Conservation (phyloP, 2,113 vertebrate genomes). For the Chroicocephalus ridibundus region DNA sequence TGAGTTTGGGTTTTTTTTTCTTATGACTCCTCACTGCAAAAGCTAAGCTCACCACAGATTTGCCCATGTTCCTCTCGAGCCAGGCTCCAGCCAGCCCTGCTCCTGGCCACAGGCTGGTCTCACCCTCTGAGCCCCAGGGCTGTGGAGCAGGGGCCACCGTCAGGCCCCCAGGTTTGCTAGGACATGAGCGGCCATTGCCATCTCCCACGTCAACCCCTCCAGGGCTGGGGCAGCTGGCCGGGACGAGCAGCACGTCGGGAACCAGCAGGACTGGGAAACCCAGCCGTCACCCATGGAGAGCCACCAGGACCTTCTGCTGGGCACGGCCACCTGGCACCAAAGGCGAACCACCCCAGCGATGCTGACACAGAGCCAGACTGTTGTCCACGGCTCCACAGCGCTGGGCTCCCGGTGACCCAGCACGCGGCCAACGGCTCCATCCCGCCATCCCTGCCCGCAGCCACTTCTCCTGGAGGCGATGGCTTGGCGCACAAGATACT, state of each 20-base stretch:
- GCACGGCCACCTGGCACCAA: accelerated
- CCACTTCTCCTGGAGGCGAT: not conserved
- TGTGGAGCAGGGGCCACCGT: not conserved
- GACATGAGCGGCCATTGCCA: not conserved
- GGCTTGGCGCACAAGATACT: accelerated
- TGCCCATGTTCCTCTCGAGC: not conserved
- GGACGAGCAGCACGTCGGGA: accelerated
- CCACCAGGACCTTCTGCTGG: not conserved
- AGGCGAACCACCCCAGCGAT: not conserved
- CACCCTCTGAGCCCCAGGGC: not conserved
- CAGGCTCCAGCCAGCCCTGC: not conserved
- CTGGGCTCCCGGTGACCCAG: not conserved
- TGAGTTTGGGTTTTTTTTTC: not conserved
- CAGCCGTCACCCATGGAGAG: not conserved
- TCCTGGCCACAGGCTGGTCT: not conserved
- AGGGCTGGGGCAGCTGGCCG: not conserved
- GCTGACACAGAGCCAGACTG: not conserved
- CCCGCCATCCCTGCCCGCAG: not conserved
- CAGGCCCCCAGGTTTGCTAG: not conserved
- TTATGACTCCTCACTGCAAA: not conserved
- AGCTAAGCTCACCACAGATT: not conserved
- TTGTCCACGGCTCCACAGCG: not conserved
- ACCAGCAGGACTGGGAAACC: not conserved
- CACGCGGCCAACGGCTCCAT: accelerated
- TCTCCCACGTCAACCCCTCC: accelerated